These are phyloP conservation scores for Ursus arctos DNA, from an alignment of 2,113 vertebrate species.

Conservation along the genomic window DNA sequence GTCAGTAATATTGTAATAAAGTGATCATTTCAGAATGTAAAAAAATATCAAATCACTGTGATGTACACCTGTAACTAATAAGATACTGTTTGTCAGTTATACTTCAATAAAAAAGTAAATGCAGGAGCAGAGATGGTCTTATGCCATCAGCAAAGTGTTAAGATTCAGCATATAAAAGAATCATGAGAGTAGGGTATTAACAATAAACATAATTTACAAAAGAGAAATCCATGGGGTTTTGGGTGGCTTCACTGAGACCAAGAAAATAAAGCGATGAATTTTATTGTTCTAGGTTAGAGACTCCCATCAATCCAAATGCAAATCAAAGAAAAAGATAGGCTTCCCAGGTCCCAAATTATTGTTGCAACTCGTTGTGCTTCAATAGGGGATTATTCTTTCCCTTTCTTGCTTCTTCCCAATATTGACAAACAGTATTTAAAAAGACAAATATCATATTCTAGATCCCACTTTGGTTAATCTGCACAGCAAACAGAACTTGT, in stretches of 20 bases:
- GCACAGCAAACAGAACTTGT: not conserved
- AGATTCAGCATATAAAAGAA: slow-evolving; percentile 53
- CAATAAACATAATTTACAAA: slow-evolving; percentile 56
- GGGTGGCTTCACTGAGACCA: not conserved
- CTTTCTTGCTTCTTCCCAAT: not conserved
- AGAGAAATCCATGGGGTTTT: slow-evolving; percentile 3
- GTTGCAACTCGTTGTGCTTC: not conserved
- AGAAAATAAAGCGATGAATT: not conserved
- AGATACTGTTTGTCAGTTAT: not conserved
- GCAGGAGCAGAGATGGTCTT: not conserved
- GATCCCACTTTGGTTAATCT: not conserved
- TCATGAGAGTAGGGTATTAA: not conserved
- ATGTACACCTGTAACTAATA: not conserved
- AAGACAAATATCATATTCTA: not conserved
- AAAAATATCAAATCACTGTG: not conserved
- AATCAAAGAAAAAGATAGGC: not conserved
- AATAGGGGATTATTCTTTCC: not conserved
- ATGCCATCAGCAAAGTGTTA: not conserved
- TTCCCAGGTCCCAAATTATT: not conserved
- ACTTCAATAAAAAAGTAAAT: not conserved
- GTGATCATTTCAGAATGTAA: not conserved
- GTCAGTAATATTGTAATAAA: not conserved
- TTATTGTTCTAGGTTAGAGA: not conserved
- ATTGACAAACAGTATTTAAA: not conserved
- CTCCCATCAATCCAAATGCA: not conserved